Evolutionary conservation across 1,140 invertebrate genomes (phyloP), one percentile per base, ranked within the genome.

Genomic region (Cotesia chilonis): DNA sequence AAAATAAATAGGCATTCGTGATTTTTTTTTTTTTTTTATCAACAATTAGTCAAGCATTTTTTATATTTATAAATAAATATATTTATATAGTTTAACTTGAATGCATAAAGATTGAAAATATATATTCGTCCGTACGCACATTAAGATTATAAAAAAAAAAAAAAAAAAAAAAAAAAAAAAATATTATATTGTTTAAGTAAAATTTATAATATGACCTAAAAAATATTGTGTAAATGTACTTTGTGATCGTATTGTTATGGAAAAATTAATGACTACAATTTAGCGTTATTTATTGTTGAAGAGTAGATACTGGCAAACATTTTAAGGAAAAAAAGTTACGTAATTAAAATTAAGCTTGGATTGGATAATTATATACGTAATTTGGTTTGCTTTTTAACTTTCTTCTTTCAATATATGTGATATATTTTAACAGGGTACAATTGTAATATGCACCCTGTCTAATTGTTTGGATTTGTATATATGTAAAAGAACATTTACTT

Each of bases 341-440:
- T 54, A 17, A 72, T 28, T 59, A 28, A 47, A 54, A 59, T 65
- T 57, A 64, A 28, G 47, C 65, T 65, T 65, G 54, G 60, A 20
- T 63, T 28, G 9, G 35, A 63, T 54, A 41, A 65, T 71, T 28
- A 28, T 28, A 65, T 63, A 35, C 28, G 51, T 70, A 36, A 67
- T 60, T 60, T 67, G 52, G 60, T 47, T 51, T 51, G 52, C 66
- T 38, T 67, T 59, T 7, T 67, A 60, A 67, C 36, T 72, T 72
- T 67, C 68, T 72, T 67, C 68, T 68, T 68, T 63, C 28, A 63
- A 73, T 35, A 73, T 35, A 38, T 68, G 63, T 72, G 71, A 60
- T 60, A 73, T 73, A 68, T 68, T 73, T 73, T 68, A 9, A 14
- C 47, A 37, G 47, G 60, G 66, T 68, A 63, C 41, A 67, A 47